phyloP scores from a whole-genome alignment of 1,140 invertebrate genomes.

The Phymastichus coffea region DNA sequence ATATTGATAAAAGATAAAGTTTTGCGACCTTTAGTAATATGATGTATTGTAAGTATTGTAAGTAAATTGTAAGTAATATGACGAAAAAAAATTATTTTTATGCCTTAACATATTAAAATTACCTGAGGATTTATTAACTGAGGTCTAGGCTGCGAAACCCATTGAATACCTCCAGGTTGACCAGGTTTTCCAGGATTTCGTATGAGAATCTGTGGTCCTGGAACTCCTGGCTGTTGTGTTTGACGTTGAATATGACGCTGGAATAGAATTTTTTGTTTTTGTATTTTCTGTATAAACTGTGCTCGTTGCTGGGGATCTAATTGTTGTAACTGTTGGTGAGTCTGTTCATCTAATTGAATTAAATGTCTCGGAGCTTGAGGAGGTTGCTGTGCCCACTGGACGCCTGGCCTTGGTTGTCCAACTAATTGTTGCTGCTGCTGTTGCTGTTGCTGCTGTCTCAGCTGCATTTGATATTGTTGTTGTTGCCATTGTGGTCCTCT shows the following conservation, averaged over 20 bases:
- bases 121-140: constrained; percentile 48
- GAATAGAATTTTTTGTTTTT: constrained; percentile 64
- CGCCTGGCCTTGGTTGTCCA: constrained; percentile 47
- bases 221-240: constrained; percentile 56
- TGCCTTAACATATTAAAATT: not conserved
- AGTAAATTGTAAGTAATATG: too few species aligned
- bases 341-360: constrained; percentile 77
- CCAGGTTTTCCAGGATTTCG: constrained; percentile 55
- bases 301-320: constrained; percentile 76
- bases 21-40: too few species aligned
- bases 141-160: constrained; percentile 56
- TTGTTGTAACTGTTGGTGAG: constrained; percentile 79
- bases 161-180: constrained; percentile 52
- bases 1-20: too few species aligned
- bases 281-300: constrained; percentile 74
- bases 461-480: constrained; percentile 50
- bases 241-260: constrained; percentile 59
- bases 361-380: constrained; percentile 61
- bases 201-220: constrained; percentile 57
- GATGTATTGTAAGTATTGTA: too few species aligned
- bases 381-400: constrained; percentile 54
- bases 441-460: constrained; percentile 46
- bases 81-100: too few species aligned
- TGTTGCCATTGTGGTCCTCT: constrained; percentile 63
- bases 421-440: constrained; percentile 56